These are phyloP conservation scores for Psephotus haematonotus DNA, from an alignment of 2,113 vertebrate genomes.

Conservation along the genomic window DNA sequence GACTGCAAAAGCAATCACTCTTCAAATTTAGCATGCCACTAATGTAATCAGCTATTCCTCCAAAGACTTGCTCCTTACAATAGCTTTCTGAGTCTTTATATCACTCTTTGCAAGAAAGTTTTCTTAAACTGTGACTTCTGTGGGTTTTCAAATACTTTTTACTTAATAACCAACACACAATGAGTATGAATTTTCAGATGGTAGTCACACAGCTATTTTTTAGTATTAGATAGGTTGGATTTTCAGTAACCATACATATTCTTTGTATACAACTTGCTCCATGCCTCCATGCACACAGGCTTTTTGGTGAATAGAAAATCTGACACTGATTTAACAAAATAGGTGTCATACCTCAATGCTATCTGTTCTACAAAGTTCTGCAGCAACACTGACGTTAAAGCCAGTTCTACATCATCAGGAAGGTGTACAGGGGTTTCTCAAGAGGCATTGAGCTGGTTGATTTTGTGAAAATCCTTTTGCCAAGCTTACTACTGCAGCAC, in stretches of 20 bases:
- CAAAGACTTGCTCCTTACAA: not conserved
- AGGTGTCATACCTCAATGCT: fast-evolving
- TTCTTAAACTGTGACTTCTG: not conserved
- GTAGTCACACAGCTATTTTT: not conserved
- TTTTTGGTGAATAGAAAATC: not conserved
- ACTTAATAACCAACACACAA: not conserved
- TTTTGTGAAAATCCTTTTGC: not conserved
- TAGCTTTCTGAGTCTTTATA: not conserved
- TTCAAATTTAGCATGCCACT: not conserved
- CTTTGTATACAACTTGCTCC: not conserved
- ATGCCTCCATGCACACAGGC: not conserved
- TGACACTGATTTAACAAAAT: not conserved
- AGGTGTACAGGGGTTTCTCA: fast-evolving
- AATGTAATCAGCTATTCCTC: not conserved
- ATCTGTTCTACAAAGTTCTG: not conserved
- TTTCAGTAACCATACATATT: not conserved
- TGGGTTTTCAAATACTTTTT: not conserved
- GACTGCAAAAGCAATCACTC: not conserved
- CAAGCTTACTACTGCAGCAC: not conserved
- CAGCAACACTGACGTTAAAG: not conserved
- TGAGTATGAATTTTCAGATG: not conserved
- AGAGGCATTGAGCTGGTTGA: not conserved
- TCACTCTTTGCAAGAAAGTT: not conserved
- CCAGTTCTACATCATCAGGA: not conserved
- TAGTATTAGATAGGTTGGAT: not conserved